These are phyloP conservation scores for Coleophora deauratella DNA, from an alignment of 2,888 invertebrate genomes.

Conservation along the genomic window DNA sequence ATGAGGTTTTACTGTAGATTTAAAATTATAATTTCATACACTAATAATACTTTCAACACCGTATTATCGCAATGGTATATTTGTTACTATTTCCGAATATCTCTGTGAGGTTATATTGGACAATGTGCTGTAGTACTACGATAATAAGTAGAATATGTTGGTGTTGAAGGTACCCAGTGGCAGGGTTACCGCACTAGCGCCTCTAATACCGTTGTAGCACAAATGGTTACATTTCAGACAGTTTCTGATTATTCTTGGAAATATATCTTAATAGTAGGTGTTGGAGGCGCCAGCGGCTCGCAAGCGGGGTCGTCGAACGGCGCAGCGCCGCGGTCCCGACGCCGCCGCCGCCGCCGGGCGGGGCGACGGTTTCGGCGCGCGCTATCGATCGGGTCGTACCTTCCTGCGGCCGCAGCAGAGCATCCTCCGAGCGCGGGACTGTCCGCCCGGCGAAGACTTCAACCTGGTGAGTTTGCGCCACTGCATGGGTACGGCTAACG, in stretches of 20 bases:
- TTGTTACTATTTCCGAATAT: too few relatives aligned
- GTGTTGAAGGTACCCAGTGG: background rate
- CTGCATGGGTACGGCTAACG: slow-evolving; percentile 85
- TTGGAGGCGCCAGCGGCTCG: slow-evolving; percentile 47
- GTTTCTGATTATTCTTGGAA: slow-evolving; percentile 4
- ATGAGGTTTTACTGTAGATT: too few relatives aligned
- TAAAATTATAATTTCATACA: too few relatives aligned
- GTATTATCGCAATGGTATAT: too few relatives aligned
- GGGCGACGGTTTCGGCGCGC: slow-evolving; percentile 68
- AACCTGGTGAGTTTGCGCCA: slow-evolving; percentile 88
- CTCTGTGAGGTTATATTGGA: too few relatives aligned
- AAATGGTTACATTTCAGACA: slow-evolving; percentile 5
- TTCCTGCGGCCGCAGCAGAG: slow-evolving; percentile 96
- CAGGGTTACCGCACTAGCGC: background rate
- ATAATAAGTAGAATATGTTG: too few relatives aligned
- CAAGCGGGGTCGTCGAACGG: slow-evolving; percentile 65
- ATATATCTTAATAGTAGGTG: slow-evolving; percentile 33
- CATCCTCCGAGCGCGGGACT: slow-evolving; percentile 88
- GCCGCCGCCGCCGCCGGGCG: slow-evolving; percentile 55
- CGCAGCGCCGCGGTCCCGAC: slow-evolving; percentile 41
- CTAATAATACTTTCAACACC: too few relatives aligned
- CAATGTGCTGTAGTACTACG: too few relatives aligned
- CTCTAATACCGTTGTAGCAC: background rate
- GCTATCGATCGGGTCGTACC: slow-evolving; percentile 77
- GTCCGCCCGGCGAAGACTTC: slow-evolving; percentile 79